Conservation (phyloP, 1,140 invertebrate genomes). For the Trachelipus rathkii region DNA sequence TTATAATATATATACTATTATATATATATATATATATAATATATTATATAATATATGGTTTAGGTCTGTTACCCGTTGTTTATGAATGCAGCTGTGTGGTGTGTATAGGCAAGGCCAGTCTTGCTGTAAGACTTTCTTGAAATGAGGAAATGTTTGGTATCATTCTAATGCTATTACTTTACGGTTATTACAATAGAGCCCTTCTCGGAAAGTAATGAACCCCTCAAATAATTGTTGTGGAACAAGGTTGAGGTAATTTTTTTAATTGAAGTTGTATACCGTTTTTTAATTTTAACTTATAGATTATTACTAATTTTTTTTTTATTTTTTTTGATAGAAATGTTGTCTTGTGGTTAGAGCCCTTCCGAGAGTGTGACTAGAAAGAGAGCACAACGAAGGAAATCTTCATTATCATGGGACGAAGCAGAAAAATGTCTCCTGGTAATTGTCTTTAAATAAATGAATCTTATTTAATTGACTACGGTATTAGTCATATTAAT, state of each 20-base stretch:
- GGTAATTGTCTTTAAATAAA: conserved; percentile 2
- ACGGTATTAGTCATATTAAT: too few species aligned
- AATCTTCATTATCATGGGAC: conserved; percentile 30
- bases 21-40: conserved; percentile 42
- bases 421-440: conserved; percentile 41
- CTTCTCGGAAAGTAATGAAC: conserved; percentile 93
- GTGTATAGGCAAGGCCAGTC: conserved; percentile 84
- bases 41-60: conserved; percentile 10
- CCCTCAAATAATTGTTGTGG: conserved; percentile 84
- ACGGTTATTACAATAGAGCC: conserved; percentile 78
- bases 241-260: conserved; percentile 70
- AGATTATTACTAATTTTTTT: background rate
- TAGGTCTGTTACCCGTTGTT: conserved; percentile 94
- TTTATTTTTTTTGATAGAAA: conserved; percentile 58
- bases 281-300: conserved; percentile 22
- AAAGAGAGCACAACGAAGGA: conserved; percentile 30
- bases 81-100: conserved; percentile 97
- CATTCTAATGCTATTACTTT: conserved; percentile 95
- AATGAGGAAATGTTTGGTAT: conserved; percentile 92
- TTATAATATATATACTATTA: background rate
- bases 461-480: background rate
- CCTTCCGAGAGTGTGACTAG: conserved; percentile 32
- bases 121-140: conserved; percentile 89
- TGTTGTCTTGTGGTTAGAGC: conserved; percentile 80
- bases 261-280: background rate